Evolutionary conservation across 2,888 invertebrate species (phyloP), one percentile per base, ranked within the genome.

Genomic region (Chymomyza procnemis): DNA sequence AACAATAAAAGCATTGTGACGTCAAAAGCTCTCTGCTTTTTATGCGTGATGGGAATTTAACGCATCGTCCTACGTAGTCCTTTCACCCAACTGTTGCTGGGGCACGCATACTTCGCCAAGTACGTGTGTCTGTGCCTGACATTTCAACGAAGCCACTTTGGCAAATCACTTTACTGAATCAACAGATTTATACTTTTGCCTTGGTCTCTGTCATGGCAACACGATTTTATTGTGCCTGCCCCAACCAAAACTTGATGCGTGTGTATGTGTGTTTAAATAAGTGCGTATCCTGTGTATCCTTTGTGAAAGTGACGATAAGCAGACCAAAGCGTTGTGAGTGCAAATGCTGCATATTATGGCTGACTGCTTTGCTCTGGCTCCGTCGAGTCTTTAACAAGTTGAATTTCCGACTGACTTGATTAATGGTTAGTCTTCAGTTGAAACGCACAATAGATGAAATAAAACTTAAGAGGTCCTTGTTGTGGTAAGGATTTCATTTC

Each of bases 101-200:
- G 73, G 21, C 60, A 48, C 48, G 21, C 60, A 48, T 41, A 46
- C 46, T 18, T 59, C 4, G 14, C 2, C 34, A 34, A 19, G 34
- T 54, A 14, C 18, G 30, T 56, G 30, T 26, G n/a, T 30, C 56
- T 56, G 81, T 59, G 81, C 73, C 84, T 85, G 88, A 78, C 86
- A 80, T 85, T 85, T 88, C 57, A 74, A 85, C 88, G 88, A 88
- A 78, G 88, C 88, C 86, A 88, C 88, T 88, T 88, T 83, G 75
- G 81, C 66, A 88, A 85, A 88, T 85, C 88, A 85, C 85, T 87
- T 85, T 86, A 73, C 80, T 87, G 88, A 85, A 83, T 85, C 85
- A 85, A 85, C 85, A 85, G 88, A 88, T 88, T 85, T 80, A 47
- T 41, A 12, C 21, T 54, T 54, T 52, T 4, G 14, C 30, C 30